Base-by-base conservation (phyloP, 2,113 vertebrate genomes). In the Pipa parva region DNA sequence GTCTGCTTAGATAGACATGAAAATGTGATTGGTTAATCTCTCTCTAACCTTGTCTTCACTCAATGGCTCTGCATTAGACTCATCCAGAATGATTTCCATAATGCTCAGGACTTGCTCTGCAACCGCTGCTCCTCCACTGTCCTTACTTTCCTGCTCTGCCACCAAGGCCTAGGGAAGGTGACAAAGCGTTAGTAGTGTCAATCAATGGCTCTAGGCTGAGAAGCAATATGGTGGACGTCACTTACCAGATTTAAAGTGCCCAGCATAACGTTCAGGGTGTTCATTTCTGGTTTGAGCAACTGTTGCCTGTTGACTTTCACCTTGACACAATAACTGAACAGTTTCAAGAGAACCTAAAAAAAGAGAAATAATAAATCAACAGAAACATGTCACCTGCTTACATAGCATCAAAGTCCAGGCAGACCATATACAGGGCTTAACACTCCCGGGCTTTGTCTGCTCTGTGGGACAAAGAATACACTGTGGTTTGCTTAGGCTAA, bases 51-150 rank as follows among this genome's bases (percentile, higher is more conserved):
- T 99, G 80, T 99, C 96, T 73, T 99, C 97, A 3, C 93, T 97
- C 77, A 98, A 78, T 1, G 91, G 96, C 27, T 99, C 97, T 0
- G 97, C 97, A 0, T 97, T 99, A 66, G 97, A 97, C 73, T 99
- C 96, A 27, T 99, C 97, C 78, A 99, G 79, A 60, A 99, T 99
- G 76, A 97, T 99, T 82, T 99, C 97, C 96, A 99, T 99, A 72
- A 99, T 99, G 77, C 95, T 98, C 10, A 99, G 91, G 71, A 99
- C 97, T 78, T 99, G 97, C 63, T 99, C 97, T 0, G 97, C 97
- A 77, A 99, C 95, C 0, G 95, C 93, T 0, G 97, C 95, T 24
- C 97, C 97, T 0, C 97, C 97, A 0, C 95, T 98, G 80, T 98
- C 95, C 70, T 98, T 99, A 71, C 94, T 98, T 72, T 99, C 97